Evolutionary conservation across 1,140 invertebrate genomes (phyloP).

Genomic region (Plectus sambesii): DNA sequence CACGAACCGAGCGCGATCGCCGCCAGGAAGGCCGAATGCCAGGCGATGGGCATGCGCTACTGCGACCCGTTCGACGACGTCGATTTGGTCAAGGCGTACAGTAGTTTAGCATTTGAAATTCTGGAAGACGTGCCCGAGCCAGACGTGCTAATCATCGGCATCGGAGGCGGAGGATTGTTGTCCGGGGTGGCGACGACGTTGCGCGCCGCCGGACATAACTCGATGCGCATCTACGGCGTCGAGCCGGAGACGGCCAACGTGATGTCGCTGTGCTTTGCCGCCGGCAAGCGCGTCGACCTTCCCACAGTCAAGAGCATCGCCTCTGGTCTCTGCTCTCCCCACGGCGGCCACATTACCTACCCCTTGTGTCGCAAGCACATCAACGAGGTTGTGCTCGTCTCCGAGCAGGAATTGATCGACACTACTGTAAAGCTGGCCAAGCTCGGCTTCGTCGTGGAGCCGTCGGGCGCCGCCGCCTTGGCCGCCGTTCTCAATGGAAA

Average conservation of each 20-base stretch:
- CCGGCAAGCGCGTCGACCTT: neutral
- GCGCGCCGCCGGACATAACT: neutral
- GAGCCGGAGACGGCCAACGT: neutral
- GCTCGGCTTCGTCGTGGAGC: neutral
- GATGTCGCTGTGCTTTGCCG: neutral
- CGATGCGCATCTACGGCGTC: neutral
- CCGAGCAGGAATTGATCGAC: neutral
- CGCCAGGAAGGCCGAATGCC: neutral
- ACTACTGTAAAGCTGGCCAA: neutral
- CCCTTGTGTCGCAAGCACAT: neutral
- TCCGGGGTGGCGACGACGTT: neutral
- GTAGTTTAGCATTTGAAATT: neutral
- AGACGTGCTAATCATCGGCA: neutral
- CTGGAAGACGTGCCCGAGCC: neutral
- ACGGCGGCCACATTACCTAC: neutral
- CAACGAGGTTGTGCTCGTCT: neutral
- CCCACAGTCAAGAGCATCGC: neutral
- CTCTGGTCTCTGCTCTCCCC: neutral
- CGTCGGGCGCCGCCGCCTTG: neutral
- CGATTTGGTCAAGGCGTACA: neutral
- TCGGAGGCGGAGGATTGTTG: neutral
- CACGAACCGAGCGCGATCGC: neutral
- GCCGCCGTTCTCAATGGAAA: neutral
- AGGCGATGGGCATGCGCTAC: neutral
- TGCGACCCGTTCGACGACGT: neutral